Conservation (phyloP, 1,140 invertebrate species). For the Eriocheir sinensis region DNA sequence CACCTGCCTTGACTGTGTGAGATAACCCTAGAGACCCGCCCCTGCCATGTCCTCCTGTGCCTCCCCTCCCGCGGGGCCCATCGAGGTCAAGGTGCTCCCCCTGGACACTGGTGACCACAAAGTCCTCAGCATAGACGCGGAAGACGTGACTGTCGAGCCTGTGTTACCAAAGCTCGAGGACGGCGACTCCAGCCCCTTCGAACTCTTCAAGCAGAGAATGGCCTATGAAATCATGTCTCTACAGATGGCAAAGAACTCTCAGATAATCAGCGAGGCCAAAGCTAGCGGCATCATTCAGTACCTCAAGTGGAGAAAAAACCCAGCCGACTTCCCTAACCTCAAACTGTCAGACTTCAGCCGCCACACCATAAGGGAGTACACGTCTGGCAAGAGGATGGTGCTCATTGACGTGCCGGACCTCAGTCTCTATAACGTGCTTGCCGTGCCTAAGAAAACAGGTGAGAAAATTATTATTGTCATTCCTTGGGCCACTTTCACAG, state of each 20-base stretch:
- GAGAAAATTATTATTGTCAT: background rate
- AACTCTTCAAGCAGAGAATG: background rate
- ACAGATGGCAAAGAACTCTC: background rate
- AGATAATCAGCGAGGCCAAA: background rate
- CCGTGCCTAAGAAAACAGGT: background rate
- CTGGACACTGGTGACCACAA: background rate
- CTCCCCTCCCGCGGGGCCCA: background rate
- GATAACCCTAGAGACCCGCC: background rate
- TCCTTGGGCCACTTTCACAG: too few relatives aligned
- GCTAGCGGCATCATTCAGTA: background rate
- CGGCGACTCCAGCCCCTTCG: background rate
- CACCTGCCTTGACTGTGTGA: background rate
- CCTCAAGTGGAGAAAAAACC: background rate
- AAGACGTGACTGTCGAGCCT: background rate
- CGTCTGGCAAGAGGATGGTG: background rate
- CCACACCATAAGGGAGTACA: background rate
- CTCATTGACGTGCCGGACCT: background rate
- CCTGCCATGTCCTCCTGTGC: background rate
- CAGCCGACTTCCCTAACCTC: background rate
- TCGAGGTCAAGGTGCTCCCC: background rate
- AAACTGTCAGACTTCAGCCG: constrained; percentile 20
- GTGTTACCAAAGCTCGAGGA: background rate
- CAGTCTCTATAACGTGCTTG: background rate
- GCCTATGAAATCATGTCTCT: background rate
- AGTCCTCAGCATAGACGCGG: background rate